Base-by-base conservation (phyloP, 2,888 invertebrate genomes). In the Drosophila prolongata region DNA sequence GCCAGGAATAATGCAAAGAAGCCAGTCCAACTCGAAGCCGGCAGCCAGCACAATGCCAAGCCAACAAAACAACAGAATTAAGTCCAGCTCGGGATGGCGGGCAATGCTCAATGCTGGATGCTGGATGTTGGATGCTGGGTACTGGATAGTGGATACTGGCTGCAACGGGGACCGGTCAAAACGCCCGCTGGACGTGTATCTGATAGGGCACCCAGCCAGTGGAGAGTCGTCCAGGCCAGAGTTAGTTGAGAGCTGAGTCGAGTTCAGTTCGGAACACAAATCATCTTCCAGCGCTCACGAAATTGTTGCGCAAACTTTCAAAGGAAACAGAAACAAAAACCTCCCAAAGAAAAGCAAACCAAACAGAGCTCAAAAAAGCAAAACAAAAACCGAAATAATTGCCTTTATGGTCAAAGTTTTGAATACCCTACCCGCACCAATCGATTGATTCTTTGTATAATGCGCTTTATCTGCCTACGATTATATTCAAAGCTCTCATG, bases 281-380 rank as follows among this genome's bases (percentile, higher is more conserved):
- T 89, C 90, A 90, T 89, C 90, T 90, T 90, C 90, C 90, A 90
- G 89, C 89, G 89, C 90, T 90, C 90, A 90, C 89, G 89, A 90
- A 90, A 89, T 87, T 90, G 90, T 89, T 90, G 89, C 79, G 87
- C 78, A 90, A 90, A 88, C 90, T 89, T 66, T 69, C 57, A 66
- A 66, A 66, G 69, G 66, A 66, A 66, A 66, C 69, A 35, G 61
- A 61, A 61, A 61, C 61, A 61, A 83, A 76, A 55, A 42, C 52
- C 47, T 59, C 37, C 56, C 57, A 78, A 78, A 85, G 76, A 83
- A 76, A 58, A 55, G 42, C 42, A 57, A 65, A 59, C 46, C 60
- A 67, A 68, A 73, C 64, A 70, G 46, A 72, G 60, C 69, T 62
- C 62, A 76, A 76, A 70, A 71, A 49, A 66, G 38, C 43, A 35